These are phyloP conservation scores for Idaea dimidiata DNA, from an alignment of 2,888 invertebrate species.

Conservation along the genomic window DNA sequence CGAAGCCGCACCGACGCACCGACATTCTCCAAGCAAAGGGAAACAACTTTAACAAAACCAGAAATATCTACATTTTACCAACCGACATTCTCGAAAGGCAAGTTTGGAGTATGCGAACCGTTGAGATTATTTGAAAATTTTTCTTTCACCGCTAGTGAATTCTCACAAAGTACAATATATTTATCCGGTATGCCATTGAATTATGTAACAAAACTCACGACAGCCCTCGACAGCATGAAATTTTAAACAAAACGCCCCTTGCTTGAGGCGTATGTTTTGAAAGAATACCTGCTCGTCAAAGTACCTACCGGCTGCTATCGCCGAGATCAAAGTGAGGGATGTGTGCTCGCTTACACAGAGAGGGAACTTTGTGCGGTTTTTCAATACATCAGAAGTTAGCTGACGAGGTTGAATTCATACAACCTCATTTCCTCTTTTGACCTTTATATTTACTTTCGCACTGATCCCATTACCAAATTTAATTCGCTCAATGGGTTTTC, in stretches of 20 bases:
- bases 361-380: slow-evolving; percentile 23
- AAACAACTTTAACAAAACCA: not conserved
- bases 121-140: slow-evolving; percentile 43
- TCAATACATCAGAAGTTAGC: slow-evolving; percentile 21
- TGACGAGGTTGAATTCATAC: slow-evolving; percentile 22
- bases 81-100: slow-evolving; percentile 9
- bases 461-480: not conserved
- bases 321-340: slow-evolving; percentile 17
- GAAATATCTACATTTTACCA: slow-evolving; percentile 5
- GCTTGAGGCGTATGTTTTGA: slow-evolving; percentile 24
- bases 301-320: not conserved
- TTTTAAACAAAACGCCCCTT: slow-evolving; percentile 51
- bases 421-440: slow-evolving; percentile 6
- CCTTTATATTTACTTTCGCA: not conserved
- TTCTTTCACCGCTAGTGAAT: slow-evolving; percentile 34
- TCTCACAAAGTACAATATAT: slow-evolving; percentile 47
- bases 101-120: slow-evolving; percentile 21
- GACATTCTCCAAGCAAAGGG: not conserved
- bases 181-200: slow-evolving; percentile 53
- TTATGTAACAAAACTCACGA: slow-evolving; percentile 54
- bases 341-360: not conserved
- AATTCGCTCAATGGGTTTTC: not conserved
- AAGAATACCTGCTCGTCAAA: slow-evolving; percentile 13
- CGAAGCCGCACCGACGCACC: not conserved
- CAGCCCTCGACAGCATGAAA: slow-evolving; percentile 43